Base-by-base conservation (phyloP, 2,888 invertebrate genomes). In the Cosmia trapezina region DNA sequence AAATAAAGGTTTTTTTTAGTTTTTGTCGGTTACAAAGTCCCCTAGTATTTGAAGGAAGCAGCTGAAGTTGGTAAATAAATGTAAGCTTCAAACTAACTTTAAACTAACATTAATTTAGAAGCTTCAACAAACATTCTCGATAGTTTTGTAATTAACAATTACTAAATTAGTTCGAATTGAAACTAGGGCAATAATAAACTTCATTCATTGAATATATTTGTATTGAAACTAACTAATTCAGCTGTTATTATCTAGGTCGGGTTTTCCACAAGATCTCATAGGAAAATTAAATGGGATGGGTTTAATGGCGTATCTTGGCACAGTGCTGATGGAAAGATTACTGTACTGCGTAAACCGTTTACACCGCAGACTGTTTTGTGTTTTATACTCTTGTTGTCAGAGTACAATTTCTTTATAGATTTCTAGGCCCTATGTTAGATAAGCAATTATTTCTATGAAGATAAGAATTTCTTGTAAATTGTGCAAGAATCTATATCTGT, bases 151-250 rank as follows among this genome's bases (percentile, higher is more conserved):
- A 70, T 57, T 37, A 76, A 28, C 43, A 54, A 61, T 61, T 11
- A 49, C 28, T 9, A 33, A 17, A 14, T 19, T 59, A 14, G 49
- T 77, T 78, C 37, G 4, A 59, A 63, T 53, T 43, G 2, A 54
- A 78, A 71, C 63, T 70, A 12, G 43, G 19, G 22, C 47, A 54
- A 64, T 51, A 56, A 60, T 61, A 56, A 60, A 56, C 57, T 76
- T 54, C 11, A 33, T 64, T 64, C 33, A 76, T 60, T 41, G 22
- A 63, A 43, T 59, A n/a, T 37, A 62, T 37, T 51, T 57, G 45
- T 33, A n/a, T 59, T 8, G 12, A 59, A 75, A 41, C 37, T 70
- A 28, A 28, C 28, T 28, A 28, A 74, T 33, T 41, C 49, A 43
- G 9, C 43, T 28, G 2, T 37, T 70, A 28, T 54, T 57, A 54